These are phyloP conservation scores for Leucozona laternaria DNA, from an alignment of 2,888 invertebrate species.

Conservation along the genomic window DNA sequence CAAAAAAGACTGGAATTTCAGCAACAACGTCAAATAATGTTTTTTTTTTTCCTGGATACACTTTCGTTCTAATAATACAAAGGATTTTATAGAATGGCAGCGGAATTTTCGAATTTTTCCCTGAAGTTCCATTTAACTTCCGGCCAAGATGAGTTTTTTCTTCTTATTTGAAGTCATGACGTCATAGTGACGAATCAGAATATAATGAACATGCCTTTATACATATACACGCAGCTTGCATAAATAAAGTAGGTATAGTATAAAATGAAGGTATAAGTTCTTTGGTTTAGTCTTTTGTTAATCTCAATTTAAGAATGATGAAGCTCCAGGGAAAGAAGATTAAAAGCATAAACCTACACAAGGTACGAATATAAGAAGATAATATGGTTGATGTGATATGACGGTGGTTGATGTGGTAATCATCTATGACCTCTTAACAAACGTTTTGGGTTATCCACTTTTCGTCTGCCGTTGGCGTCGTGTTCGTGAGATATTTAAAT, in stretches of 20 bases:
- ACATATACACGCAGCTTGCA: not conserved
- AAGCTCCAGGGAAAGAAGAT: constrained; percentile 10
- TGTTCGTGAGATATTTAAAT: constrained; percentile 2
- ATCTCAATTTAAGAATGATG: constrained; percentile 16
- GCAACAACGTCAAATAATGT: constrained; percentile 55
- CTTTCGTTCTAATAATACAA: constrained; percentile 57
- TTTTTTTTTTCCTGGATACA: constrained; percentile 14
- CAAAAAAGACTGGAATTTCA: constrained; percentile 1
- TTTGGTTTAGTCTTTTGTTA: not conserved
- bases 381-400: constrained; percentile 10
- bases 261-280: too few species aligned
- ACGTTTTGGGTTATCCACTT: constrained; percentile 9
- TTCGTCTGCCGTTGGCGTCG: not conserved
- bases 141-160: constrained; percentile 39
- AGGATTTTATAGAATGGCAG: constrained; percentile 38
- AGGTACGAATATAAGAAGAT: too few species aligned
- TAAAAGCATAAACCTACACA: not conserved
- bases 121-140: constrained; percentile 62
- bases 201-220: constrained; percentile 6
- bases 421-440: constrained; percentile 19
- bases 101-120: constrained; percentile 46
- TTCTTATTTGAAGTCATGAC: not conserved
- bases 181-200: constrained; percentile 26
- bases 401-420: not conserved
- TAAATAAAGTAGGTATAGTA: not conserved